Evolutionary conservation across 2,888 invertebrate species (phyloP), one percentile per base, ranked within the genome.

Genomic region (Eretmocerus hayati): DNA sequence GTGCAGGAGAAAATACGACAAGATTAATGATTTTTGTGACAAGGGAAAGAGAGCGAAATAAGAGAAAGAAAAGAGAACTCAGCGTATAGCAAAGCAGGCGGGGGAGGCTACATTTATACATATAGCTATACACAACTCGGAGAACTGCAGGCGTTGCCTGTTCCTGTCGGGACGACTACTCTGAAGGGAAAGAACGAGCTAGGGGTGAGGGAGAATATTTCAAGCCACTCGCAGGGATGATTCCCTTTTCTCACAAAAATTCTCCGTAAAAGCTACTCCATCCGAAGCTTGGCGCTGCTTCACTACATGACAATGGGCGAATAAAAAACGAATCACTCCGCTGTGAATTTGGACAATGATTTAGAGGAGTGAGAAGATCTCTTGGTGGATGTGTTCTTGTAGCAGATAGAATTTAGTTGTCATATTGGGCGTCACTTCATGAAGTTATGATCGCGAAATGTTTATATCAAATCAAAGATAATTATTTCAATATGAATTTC

Each of bases 21-120:
- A 69, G 70, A 71, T 71, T 71, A 70, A 71, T 71, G 70, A 70
- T 69, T 66, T 62, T 62, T 64, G 66, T 65, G 69, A 68, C 69
- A 67, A 58, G 62, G 59, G 58, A 60, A 62, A 58, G 60, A 62
- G 61, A 60, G 59, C 58, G 59, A 53, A 48, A 52, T 56, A 61
- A 58, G 58, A 55, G 58, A 57, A 56, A 33, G 45, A 42, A 48
- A 41, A 45, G 23, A 19, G 21, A 20, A 21, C 37, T 9, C 19
- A 21, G 16, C 13, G 37, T 49, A 48, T 5, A 57, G 36, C 48
- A 46, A 52, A 47, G 40, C 30, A 48, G 54, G 49, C 46, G 49
- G 48, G 49, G 52, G 47, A 49, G 52, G 52, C 23, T 26, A 35
- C n/a, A 26, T 40, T 20, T 41, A 26, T 43, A 30, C n/a, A n/a